Evolutionary conservation across 2,797 vertebrate species (phyloP).

Genomic region (Miichthys miiuy): DNA sequence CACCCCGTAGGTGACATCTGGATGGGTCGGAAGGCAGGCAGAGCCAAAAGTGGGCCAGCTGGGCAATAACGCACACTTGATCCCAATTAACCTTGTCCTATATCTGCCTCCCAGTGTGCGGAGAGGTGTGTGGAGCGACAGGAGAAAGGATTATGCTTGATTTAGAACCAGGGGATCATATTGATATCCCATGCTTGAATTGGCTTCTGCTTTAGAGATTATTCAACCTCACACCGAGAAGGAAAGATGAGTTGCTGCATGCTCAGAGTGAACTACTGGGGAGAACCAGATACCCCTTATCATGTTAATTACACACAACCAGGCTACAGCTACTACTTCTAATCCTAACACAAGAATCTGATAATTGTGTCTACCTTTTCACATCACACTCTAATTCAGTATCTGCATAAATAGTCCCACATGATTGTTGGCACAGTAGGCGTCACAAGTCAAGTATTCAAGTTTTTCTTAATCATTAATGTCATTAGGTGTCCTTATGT

Average conservation of each 20-base stretch:
- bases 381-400: background rate
- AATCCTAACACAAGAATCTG: background rate
- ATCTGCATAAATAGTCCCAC: too few species aligned
- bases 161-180: background rate
- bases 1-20: slow-evolving; percentile 36
- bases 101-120: slow-evolving; percentile 4
- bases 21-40: background rate
- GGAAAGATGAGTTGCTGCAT: background rate
- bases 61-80: slow-evolving; percentile 41
- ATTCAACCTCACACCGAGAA: slow-evolving; percentile 1
- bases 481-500: too few species aligned
- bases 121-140: background rate
- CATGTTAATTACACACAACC: background rate
- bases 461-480: too few species aligned
- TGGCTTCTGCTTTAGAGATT: background rate
- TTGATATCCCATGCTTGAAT: background rate
- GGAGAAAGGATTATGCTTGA: slow-evolving; percentile 10
- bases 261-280: background rate
- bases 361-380: background rate
- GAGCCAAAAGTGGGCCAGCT: slow-evolving; percentile 37
- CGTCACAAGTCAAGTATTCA: too few species aligned
- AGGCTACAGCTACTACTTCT: background rate
- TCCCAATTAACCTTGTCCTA: slow-evolving; percentile 53
- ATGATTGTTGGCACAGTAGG: too few species aligned
- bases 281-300: background rate